These are phyloP conservation scores for Pristionchus fissidentatus DNA, from an alignment of 2,888 invertebrate genomes.

Conservation along the genomic window DNA sequence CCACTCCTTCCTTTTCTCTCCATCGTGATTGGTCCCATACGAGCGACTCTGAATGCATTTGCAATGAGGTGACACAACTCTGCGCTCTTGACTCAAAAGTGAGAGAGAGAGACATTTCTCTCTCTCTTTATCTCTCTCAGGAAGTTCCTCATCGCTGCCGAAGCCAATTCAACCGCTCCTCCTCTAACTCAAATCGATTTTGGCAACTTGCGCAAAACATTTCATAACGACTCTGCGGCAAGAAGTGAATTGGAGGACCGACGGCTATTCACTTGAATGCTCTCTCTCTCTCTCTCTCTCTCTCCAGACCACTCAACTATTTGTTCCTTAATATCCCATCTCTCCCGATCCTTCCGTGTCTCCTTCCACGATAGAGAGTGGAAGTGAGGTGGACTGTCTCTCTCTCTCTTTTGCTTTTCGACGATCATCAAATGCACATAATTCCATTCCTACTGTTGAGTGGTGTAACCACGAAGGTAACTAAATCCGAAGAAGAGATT, in stretches of 20 bases:
- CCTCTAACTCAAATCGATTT: not conserved
- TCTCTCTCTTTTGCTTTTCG: too few relatives aligned
- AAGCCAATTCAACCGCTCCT: not conserved
- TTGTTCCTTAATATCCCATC: constrained; percentile 22
- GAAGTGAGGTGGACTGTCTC: too few relatives aligned
- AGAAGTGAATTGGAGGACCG: not conserved
- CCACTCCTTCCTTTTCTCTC: not conserved
- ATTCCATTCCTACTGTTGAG: not conserved
- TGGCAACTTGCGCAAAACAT: not conserved
- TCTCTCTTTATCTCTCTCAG: not conserved
- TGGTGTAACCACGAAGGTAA: too few relatives aligned
- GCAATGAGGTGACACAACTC: constrained; percentile 26
- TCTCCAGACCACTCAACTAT: not conserved
- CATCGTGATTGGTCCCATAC: constrained; percentile 29
- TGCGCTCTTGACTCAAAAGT: too few relatives aligned
- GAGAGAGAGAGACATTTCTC: too few relatives aligned
- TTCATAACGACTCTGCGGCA: not conserved
- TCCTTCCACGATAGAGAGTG: too few relatives aligned
- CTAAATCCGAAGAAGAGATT: too few relatives aligned
- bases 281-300: not conserved
- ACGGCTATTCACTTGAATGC: not conserved
- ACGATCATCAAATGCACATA: too few relatives aligned
- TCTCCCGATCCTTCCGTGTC: not conserved
- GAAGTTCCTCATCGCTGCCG: not conserved
- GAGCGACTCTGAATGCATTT: constrained; percentile 22